phyloP scores from a whole-genome alignment of 2,888 invertebrate genomes.

The Brenthis daphne region DNA sequence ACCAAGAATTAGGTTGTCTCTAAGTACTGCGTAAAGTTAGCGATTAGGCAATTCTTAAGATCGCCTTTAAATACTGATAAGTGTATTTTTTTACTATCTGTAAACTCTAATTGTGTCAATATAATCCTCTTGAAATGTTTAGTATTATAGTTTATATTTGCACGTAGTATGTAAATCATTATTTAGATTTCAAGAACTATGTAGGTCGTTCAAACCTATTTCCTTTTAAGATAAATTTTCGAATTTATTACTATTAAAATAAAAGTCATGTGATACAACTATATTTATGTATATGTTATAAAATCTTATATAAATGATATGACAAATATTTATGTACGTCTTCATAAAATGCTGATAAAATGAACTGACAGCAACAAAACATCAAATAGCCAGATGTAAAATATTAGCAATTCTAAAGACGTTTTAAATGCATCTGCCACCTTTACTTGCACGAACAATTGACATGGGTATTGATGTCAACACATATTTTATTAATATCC shows the following conservation, averaged over 20 bases:
- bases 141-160: no score
- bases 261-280: no score
- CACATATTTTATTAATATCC: slow-evolving; percentile 34
- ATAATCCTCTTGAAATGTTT: not conserved
- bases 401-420: slow-evolving; percentile 25
- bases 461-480: slow-evolving; percentile 30
- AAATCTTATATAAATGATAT: no score
- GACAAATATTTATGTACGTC: no score
- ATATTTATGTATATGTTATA: no score
- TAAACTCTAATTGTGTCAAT: not conserved
- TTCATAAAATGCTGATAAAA: not conserved
- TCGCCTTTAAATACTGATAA: slow-evolving; percentile 15
- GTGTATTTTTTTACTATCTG: not conserved
- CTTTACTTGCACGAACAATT: slow-evolving; percentile 27
- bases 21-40: slow-evolving; percentile 16
- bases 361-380: not conserved
- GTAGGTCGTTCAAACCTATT: no score
- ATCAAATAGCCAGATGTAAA: slow-evolving; percentile 7
- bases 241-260: no score
- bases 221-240: no score
- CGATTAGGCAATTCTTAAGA: slow-evolving; percentile 29
- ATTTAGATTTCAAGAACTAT: no score
- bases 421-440: slow-evolving; percentile 19
- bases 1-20: slow-evolving; percentile 31
- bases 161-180: no score